Conservation (phyloP, 2,797 vertebrate genomes). For the Peromyscus nudipes region DNA sequence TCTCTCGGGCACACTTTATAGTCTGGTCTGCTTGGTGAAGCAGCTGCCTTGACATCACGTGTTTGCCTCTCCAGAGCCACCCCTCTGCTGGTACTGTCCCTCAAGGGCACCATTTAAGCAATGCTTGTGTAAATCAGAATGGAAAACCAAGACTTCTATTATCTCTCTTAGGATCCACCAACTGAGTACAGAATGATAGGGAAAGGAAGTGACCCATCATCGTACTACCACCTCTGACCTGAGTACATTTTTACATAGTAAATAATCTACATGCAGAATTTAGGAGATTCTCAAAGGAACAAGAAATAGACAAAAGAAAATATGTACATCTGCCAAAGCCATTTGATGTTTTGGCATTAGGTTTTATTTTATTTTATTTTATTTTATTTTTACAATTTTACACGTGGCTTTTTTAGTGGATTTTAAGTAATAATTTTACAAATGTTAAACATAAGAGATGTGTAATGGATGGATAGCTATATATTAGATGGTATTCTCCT, state of each 20-base stretch:
- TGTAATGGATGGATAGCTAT: neutral
- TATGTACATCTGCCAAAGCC: neutral
- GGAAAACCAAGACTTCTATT: slow-evolving; percentile 33
- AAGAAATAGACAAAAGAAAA: slow-evolving; percentile 1
- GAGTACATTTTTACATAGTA: slow-evolving; percentile 6
- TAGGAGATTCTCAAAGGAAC: neutral
- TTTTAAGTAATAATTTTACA: neutral
- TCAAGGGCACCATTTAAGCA: neutral
- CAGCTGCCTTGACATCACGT: neutral
- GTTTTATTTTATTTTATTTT: neutral
- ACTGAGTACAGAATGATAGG: slow-evolving; percentile 7
- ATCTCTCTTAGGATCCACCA: neutral
- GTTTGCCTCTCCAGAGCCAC: slow-evolving; percentile 1
- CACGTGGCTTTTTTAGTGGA: neutral
- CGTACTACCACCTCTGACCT: neutral
- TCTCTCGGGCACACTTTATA: neutral
- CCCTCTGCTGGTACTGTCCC: slow-evolving; percentile 12
- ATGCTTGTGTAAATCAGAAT: slow-evolving; percentile 30
- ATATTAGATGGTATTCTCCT: neutral
- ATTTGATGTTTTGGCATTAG: neutral
- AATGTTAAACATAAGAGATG: neutral
- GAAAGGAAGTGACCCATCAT: slow-evolving; percentile 23
- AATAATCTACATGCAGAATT: neutral
- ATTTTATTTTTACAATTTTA: neutral
- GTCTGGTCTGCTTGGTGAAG: neutral